phyloP scores from a whole-genome alignment of 1,140 invertebrate genomes.

The Drusus annulatus region DNA sequence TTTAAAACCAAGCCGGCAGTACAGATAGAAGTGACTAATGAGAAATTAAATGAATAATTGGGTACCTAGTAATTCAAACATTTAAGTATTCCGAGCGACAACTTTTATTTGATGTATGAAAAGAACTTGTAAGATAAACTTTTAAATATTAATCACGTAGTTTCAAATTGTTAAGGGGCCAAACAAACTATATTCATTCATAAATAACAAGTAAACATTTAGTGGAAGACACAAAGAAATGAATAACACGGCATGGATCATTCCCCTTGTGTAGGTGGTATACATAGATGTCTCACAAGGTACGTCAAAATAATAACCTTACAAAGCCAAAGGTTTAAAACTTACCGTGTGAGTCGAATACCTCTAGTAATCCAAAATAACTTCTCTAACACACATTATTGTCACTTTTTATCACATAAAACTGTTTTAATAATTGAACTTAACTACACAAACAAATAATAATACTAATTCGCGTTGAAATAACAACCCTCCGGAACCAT shows the following conservation, averaged over 20 bases:
- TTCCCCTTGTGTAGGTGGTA: slow-evolving; percentile 26
- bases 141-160: background rate
- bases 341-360: slow-evolving; percentile 38
- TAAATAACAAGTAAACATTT: background rate
- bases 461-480: slow-evolving; percentile 11
- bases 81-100: background rate
- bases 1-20: too few species aligned
- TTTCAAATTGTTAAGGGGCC: background rate
- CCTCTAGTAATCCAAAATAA: slow-evolving; percentile 37
- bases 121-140: background rate
- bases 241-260: slow-evolving; percentile 28
- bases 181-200: slow-evolving; percentile 11
- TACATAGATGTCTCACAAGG: slow-evolving; percentile 28
- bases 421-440: slow-evolving; percentile 30
- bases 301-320: slow-evolving; percentile 47
- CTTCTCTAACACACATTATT: slow-evolving; percentile 39
- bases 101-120: background rate
- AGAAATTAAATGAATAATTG: too few species aligned
- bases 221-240: slow-evolving; percentile 28
- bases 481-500: slow-evolving; percentile 33
- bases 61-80: too few species aligned
- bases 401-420: slow-evolving; percentile 45
- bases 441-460: slow-evolving; percentile 33
- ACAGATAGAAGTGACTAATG: too few species aligned
- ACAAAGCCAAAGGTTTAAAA: slow-evolving; percentile 39